Conservation (phyloP, 1,140 invertebrate species). For the Dinothrombium tinctorium region DNA sequence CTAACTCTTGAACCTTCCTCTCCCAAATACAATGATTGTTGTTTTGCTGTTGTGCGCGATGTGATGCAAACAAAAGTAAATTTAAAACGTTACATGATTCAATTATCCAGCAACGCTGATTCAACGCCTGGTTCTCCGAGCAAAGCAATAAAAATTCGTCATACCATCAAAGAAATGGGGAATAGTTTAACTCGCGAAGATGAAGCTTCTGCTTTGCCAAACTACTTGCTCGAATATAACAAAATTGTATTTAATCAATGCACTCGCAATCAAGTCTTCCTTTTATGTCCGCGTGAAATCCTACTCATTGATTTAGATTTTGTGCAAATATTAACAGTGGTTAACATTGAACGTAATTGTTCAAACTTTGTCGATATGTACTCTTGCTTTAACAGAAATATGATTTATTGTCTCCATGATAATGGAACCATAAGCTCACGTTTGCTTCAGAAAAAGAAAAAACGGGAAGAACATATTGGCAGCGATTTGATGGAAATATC, state of each 20-base stretch:
- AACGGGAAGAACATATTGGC: neutral
- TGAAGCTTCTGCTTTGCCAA: neutral
- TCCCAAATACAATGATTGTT: neutral
- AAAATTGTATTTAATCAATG: slow-evolving; percentile 29
- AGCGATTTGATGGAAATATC: slow-evolving; percentile 16
- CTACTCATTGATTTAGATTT: slow-evolving; percentile 35
- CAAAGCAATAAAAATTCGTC: neutral
- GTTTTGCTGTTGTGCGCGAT: neutral
- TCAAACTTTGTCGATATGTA: slow-evolving; percentile 29
- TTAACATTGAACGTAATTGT: slow-evolving; percentile 26
- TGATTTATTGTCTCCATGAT: slow-evolving; percentile 33
- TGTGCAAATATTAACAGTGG: slow-evolving; percentile 21
- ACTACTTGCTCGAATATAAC: slow-evolving; percentile 23
- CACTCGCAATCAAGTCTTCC: slow-evolving; percentile 30
- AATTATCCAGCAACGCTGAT: neutral
- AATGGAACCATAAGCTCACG: slow-evolving; percentile 29
- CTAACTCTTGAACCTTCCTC: neutral
- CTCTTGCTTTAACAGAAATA: slow-evolving; percentile 29
- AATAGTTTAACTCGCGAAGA: neutral
- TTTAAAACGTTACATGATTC: neutral
- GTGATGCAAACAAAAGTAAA: neutral
- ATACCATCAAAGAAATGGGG: neutral
- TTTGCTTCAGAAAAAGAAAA: slow-evolving; percentile 10
- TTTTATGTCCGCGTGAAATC: slow-evolving; percentile 32
- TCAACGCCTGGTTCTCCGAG: neutral